Evolutionary conservation across 2,888 invertebrate species (phyloP).

Genomic region (Luperina testacea): DNA sequence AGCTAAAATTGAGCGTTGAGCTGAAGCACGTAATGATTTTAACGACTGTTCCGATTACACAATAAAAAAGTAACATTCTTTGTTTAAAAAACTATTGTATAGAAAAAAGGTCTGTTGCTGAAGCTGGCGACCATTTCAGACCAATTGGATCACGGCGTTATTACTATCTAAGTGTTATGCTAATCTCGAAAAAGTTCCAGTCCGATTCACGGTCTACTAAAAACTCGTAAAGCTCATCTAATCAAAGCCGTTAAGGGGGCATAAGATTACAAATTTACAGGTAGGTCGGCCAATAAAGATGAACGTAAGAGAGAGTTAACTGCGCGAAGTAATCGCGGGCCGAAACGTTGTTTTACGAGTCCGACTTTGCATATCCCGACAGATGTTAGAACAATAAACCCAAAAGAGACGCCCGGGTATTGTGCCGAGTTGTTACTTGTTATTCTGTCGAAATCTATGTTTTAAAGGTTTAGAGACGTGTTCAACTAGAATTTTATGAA

Average conservation of each 20-base stretch:
- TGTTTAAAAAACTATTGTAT: slow-evolving; percentile 40
- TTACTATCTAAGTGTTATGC: slow-evolving; percentile 63
- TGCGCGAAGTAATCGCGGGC: slow-evolving; percentile 81
- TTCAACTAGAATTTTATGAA: slow-evolving; percentile 76
- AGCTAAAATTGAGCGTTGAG: slow-evolving; percentile 72
- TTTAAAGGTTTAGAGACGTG: slow-evolving; percentile 77
- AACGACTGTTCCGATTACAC: slow-evolving; percentile 59
- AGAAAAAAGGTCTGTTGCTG: slow-evolving; percentile 30
- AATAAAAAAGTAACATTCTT: slow-evolving; percentile 55
- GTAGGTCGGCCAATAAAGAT: slow-evolving; percentile 85
- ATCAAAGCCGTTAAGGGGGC: slow-evolving; percentile 81
- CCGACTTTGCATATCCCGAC: slow-evolving; percentile 87
- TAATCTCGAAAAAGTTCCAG: slow-evolving; percentile 61
- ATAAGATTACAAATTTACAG: slow-evolving; percentile 86
- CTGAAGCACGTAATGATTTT: slow-evolving; percentile 66
- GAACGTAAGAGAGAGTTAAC: slow-evolving; percentile 87
- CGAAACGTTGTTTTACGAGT: slow-evolving; percentile 83
- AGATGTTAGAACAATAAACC: slow-evolving; percentile 87
- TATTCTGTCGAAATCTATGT: slow-evolving; percentile 79
- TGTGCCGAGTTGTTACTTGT: slow-evolving; percentile 77
- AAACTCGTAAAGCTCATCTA: slow-evolving; percentile 76
- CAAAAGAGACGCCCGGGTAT: slow-evolving; percentile 79
- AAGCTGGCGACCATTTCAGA: slow-evolving; percentile 16
- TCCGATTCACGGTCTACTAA: slow-evolving; percentile 71
- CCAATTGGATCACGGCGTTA: slow-evolving; percentile 50